A percentile compares a stretch with the other conserved stretches of the same genome.
These are phyloP conservation scores for Origma solitaria DNA, from an alignment of 2,113 vertebrate genomes.

Conservation along the genomic window DNA sequence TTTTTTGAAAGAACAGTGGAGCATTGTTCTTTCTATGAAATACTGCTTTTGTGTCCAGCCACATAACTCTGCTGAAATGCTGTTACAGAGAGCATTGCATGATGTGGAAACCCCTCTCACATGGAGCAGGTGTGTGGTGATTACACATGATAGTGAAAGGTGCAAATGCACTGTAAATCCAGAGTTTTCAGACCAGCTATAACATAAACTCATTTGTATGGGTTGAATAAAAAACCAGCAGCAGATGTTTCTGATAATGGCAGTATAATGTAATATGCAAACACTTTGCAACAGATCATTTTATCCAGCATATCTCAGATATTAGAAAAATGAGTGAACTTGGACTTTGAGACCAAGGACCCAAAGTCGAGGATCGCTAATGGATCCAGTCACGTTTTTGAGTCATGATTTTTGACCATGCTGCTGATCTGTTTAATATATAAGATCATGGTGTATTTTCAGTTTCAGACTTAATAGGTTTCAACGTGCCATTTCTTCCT, in stretches of 20 bases:
- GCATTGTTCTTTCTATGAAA: not conserved
- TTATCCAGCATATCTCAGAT: not conserved
- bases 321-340: not conserved
- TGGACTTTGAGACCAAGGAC: not conserved
- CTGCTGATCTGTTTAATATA: not conserved
- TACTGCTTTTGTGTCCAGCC: not conserved
- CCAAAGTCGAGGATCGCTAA: not conserved
- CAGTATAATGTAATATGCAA: not conserved
- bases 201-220: not conserved
- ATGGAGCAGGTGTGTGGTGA: not conserved
- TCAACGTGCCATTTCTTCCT: not conserved
- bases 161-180: not conserved
- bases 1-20: not conserved
- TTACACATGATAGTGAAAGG: not conserved
- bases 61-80: not conserved
- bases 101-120: not conserved
- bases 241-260: not conserved
- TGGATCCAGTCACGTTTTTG: not conserved
- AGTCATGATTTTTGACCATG: not conserved
- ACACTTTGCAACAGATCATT: not conserved
- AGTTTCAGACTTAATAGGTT: not conserved
- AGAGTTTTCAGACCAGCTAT: not conserved
- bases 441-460: not conserved
- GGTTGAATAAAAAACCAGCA: not conserved
- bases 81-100: rapidly evolving